Evolutionary conservation across 2,888 invertebrate species (phyloP).

Genomic region (Dromius quadrimaculatus): DNA sequence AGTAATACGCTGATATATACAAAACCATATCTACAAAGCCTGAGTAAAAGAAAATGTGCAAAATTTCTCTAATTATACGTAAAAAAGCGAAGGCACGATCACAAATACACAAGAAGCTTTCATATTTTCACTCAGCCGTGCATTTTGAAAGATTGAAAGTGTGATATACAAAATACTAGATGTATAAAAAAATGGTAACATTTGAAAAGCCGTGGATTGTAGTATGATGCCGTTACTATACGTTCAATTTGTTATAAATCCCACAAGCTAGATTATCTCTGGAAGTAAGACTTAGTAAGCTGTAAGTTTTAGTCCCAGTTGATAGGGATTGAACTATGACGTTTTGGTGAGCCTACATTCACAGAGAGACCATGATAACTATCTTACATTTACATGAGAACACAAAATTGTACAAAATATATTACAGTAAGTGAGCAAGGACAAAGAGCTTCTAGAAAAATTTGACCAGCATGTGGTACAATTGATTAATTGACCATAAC

Average conservation of each 20-base stretch:
- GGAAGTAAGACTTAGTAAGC: slow-evolving; percentile 16
- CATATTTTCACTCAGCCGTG: slow-evolving; percentile 60
- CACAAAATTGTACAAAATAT: too few species aligned
- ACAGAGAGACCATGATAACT: not conserved
- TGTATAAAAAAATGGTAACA: not conserved
- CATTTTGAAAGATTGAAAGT: slow-evolving; percentile 52
- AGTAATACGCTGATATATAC: slow-evolving; percentile 19
- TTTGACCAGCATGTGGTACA: too few species aligned
- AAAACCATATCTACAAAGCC: slow-evolving; percentile 51
- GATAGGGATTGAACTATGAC: too few species aligned
- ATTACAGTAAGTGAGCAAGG: too few species aligned
- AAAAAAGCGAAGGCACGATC: slow-evolving; percentile 61
- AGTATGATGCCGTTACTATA: slow-evolving; percentile 45
- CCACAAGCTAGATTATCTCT: slow-evolving; percentile 24
- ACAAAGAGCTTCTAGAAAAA: too few species aligned
- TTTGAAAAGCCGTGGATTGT: slow-evolving; percentile 19
- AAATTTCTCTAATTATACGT: slow-evolving; percentile 43
- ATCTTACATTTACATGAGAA: not conserved
- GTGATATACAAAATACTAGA: slow-evolving; percentile 37
- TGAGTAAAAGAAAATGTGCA: slow-evolving; percentile 55
- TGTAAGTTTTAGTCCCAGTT: slow-evolving; percentile 24
- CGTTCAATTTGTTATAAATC: slow-evolving; percentile 17
- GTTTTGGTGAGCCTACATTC: not conserved
- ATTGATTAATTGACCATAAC: too few species aligned
- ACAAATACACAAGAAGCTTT: slow-evolving; percentile 63